Evolutionary conservation across 2,797 vertebrate species (phyloP).

Genomic region (Rhynchotus rufescens): DNA sequence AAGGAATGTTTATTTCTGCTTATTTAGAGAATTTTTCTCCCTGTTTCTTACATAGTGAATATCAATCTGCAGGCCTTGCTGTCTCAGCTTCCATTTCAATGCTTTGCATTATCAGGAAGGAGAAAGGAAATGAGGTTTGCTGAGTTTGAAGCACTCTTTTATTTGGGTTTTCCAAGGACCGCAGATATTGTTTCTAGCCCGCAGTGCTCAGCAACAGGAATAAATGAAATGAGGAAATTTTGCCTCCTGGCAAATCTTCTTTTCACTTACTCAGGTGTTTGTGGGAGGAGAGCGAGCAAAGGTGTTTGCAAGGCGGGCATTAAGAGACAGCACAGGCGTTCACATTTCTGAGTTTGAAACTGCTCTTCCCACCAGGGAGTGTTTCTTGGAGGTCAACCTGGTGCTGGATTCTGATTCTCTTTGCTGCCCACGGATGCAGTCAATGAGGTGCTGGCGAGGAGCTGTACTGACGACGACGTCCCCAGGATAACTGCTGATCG

Average conservation of each 20-base stretch:
- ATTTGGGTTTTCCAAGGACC: neutral
- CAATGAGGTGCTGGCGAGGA: neutral
- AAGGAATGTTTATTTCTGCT: neutral
- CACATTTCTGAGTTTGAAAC: neutral
- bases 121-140: neutral
- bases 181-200: neutral
- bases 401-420: neutral
- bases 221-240: neutral
- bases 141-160: slow-evolving; percentile 3
- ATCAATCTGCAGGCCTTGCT: neutral
- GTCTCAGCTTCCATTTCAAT: neutral
- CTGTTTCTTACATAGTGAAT: neutral
- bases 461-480: neutral
- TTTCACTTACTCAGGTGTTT: neutral
- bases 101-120: neutral
- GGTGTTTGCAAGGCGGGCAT: neutral
- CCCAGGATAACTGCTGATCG: neutral
- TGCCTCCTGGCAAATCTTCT: neutral
- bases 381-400: neutral
- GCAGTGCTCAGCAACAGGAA: neutral
- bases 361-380: neutral
- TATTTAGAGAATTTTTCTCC: slow-evolving; percentile 23
- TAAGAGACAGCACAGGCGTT: neutral
- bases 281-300: neutral
- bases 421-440: neutral